These are phyloP conservation scores for Apistogramma diplotaenia DNA, from an alignment of 2,113 vertebrate genomes.

Conservation along the genomic window DNA sequence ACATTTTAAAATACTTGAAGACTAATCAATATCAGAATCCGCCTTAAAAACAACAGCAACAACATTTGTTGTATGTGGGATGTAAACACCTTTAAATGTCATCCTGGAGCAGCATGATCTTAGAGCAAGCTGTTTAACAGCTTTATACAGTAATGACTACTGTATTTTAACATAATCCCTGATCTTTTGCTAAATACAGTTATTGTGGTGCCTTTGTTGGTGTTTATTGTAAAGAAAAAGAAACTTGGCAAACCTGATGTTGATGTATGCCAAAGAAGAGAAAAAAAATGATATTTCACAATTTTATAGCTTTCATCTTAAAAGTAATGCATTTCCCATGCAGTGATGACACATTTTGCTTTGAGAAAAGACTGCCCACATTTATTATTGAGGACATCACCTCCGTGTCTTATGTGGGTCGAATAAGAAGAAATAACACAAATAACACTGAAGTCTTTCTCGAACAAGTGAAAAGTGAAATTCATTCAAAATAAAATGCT, in stretches of 20 bases:
- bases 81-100: conserved; percentile 13
- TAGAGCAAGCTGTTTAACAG: not conserved
- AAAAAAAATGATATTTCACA: not conserved
- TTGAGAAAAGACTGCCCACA: not conserved
- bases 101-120: not conserved
- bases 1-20: not conserved
- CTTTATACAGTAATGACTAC: not conserved
- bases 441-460: not conserved
- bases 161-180: not conserved
- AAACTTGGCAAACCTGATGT: not conserved
- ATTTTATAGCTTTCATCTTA: not conserved
- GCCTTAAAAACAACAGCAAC: not conserved
- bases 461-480: not conserved
- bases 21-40: not conserved
- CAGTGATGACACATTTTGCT: not conserved
- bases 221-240: not conserved
- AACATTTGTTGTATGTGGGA: not conserved
- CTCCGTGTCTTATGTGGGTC: not conserved
- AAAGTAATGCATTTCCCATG: not conserved
- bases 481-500: not conserved
- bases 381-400: not conserved
- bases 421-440: not conserved
- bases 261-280: not conserved
- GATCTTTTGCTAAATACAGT: not conserved
- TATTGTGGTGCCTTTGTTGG: not conserved